Evolutionary conservation across 2,888 invertebrate genomes (phyloP).

Genomic region (Cataglyphis cursor): DNA sequence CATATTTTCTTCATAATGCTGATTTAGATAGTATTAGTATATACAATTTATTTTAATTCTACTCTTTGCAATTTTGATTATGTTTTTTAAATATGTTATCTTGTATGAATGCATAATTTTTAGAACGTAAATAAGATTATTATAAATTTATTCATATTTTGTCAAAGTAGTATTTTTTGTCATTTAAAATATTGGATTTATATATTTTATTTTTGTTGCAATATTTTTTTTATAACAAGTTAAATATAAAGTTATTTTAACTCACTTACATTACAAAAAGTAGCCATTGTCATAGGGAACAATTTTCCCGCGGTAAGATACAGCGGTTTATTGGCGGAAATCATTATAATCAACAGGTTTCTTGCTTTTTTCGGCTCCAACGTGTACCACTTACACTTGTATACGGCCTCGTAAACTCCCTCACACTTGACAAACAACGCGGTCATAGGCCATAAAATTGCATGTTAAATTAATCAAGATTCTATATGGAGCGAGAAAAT

Average conservation of each 20-base stretch:
- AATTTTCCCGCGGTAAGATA: constrained; percentile 69
- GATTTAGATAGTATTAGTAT: not conserved
- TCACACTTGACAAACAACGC: constrained; percentile 48
- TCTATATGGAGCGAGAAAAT: not conserved
- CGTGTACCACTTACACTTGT: constrained; percentile 68
- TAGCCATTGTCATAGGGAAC: constrained; percentile 5
- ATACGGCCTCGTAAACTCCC: constrained; percentile 59
- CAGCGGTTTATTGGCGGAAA: constrained; percentile 53
- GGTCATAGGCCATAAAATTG: not conserved
- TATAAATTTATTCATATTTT: not conserved
- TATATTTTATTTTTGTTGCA: not conserved
- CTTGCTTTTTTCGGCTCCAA: constrained; percentile 58
- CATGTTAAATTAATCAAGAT: not conserved
- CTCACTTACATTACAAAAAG: not conserved
- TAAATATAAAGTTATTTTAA: not conserved
- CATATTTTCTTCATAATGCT: no score
- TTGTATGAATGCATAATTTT: not conserved
- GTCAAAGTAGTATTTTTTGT: not conserved
- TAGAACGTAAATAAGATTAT: not conserved
- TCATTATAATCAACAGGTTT: constrained; percentile 61
- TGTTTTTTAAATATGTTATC: not conserved
- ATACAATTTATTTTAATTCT: not conserved
- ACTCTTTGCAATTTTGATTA: not conserved
- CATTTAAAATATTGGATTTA: not conserved
- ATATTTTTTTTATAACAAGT: not conserved